Evolutionary conservation across 2,113 vertebrate species (phyloP).

Genomic region (Bubalus kerabau): DNA sequence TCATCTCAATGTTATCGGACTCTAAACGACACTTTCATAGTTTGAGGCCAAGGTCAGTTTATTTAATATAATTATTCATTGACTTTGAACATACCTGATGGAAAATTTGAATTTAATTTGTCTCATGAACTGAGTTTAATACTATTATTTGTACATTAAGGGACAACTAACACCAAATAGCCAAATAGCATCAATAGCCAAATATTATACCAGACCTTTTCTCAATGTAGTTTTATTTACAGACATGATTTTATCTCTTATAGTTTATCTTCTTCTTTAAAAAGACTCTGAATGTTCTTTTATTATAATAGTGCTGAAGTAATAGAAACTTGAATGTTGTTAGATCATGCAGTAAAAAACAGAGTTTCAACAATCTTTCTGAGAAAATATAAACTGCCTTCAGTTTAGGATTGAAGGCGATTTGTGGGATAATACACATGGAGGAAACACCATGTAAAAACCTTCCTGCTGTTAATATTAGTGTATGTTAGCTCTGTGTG

Average conservation of each 20-base stretch:
- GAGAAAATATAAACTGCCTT: not conserved
- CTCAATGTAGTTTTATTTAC: not conserved
- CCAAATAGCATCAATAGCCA: not conserved
- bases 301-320: not conserved
- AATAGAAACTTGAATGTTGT: not conserved
- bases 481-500: not conserved
- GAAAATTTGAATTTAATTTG: not conserved
- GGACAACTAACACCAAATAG: not conserved
- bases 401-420: not conserved
- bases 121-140: not conserved
- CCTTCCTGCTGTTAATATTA: not conserved
- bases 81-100: not conserved
- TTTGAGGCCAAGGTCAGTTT: not conserved
- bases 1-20: not conserved
- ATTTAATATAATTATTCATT: not conserved
- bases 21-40: not conserved
- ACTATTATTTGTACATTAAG: not conserved
- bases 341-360: not conserved
- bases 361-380: not conserved
- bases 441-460: not conserved
- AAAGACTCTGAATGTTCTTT: not conserved
- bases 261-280: not conserved
- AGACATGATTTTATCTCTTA: not conserved
- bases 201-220: not conserved
- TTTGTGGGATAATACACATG: not conserved